Base-by-base conservation (phyloP, 2,797 vertebrate genomes). In the Schizothorax lantsangensis region DNA sequence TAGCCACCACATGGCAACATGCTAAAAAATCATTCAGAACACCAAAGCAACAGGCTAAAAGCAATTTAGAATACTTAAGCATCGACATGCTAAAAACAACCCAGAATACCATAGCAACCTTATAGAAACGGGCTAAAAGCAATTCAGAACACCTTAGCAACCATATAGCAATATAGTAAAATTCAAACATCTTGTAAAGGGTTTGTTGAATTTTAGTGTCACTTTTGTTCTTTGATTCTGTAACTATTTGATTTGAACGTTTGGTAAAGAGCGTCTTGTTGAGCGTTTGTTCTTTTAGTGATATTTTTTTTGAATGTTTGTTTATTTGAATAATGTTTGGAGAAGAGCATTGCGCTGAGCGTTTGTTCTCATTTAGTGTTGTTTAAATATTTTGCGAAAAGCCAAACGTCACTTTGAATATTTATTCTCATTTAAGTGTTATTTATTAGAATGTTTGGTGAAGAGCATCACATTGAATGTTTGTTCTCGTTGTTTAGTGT, bases 401-500 rank as follows among this genome's bases (percentile, higher is more conserved):
- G 57, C 57, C 1, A 17, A 52, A 17, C 5, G 17, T 19, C 49
- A 52, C 5, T 0, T 19, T 52, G 5, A 52, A 19, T 19, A 19
- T 52, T 19, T 52, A 6, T 52, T 19, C 2, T 47, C 6, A 0
- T 14, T 47, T 47, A 47, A 47, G 17, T 19, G 49, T 8, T 21
- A 57, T 59, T n/a, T 59, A 59, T 59, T 59, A 1, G 10, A 62
- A 12, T 1, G 1, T 62, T 26, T 59, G 23, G 4, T 11, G 23
- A 59, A n/a, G 3, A n/a, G 1, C 23, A 1, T 23, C 0, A 1
- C 1, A 1, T 10, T 59, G 9, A 21, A 0, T 0, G 6, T 59
- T 59, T n/a, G 23, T 59, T 26, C n/a, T 5, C 4, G 0, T 59
- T 6, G 10, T 11, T 11, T 12, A 12, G n/a, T 17, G 64, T 68